Evolutionary conservation across 2,888 invertebrate species (phyloP).

Genomic region (Odontothrips loti): DNA sequence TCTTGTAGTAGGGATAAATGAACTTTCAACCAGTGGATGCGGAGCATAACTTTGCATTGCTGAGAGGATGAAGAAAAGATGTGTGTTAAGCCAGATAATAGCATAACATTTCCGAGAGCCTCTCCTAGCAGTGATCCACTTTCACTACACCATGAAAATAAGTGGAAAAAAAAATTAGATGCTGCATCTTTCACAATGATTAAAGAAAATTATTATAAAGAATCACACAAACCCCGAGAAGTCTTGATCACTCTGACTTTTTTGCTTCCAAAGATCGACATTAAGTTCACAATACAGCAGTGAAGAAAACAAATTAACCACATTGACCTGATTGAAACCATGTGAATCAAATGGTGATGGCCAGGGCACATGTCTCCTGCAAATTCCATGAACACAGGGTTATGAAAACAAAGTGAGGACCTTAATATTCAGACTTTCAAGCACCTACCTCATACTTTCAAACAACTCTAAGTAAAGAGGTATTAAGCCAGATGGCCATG

Average conservation of each 20-base stretch:
- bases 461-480: constrained; percentile 59
- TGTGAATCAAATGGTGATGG: constrained; percentile 48
- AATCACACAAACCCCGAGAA: not conserved
- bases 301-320: constrained; percentile 51
- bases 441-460: constrained; percentile 39
- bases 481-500: constrained; percentile 61
- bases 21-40: constrained; percentile 54
- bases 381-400: not conserved
- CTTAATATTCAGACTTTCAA: not conserved
- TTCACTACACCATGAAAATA: not conserved
- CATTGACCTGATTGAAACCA: constrained; percentile 46
- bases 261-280: constrained; percentile 42
- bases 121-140: not conserved
- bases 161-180: not conserved
- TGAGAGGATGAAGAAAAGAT: not conserved
- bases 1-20: constrained; percentile 53
- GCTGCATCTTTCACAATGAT: too few species aligned
- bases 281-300: constrained; percentile 55
- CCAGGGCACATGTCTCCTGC: constrained; percentile 53
- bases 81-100: not conserved
- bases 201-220: not conserved
- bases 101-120: not conserved
- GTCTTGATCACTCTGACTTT: not conserved
- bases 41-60: not conserved
- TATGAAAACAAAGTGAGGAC: constrained; percentile 29